Percentiles rank a stretch among this genome's conserved stretches.
Evolutionary conservation across 2,888 invertebrate species (phyloP).

Genomic region (Lasius fuliginosus): DNA sequence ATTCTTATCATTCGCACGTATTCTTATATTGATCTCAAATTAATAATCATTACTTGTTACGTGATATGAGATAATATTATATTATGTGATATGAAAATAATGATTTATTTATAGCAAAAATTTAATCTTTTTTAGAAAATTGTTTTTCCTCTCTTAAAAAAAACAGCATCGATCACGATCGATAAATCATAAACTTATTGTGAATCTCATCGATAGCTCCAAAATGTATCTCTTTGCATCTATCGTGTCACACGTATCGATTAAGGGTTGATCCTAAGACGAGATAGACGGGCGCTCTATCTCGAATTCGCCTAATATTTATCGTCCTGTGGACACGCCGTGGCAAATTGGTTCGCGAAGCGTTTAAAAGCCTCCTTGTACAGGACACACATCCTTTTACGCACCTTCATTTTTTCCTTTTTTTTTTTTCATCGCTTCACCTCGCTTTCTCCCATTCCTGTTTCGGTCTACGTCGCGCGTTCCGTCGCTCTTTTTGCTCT

Average conservation of each 20-base stretch:
- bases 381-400: constrained; percentile 61
- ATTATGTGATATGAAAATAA: background rate
- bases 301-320: constrained; percentile 76
- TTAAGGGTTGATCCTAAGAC: constrained; percentile 29
- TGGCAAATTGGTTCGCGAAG: constrained; percentile 81
- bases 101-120: background rate
- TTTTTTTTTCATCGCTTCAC: constrained; percentile 11
- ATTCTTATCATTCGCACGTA: background rate
- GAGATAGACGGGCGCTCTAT: constrained; percentile 13
- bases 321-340: constrained; percentile 77
- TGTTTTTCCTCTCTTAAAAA: background rate
- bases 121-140: background rate
- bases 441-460: constrained; percentile 50
- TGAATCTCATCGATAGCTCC: background rate
- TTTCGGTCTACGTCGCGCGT: constrained; percentile 31
- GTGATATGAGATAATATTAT: background rate
- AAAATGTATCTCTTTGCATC: constrained; percentile 1
- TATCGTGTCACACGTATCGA: constrained; percentile 10
- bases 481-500: constrained; percentile 67
- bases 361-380: constrained; percentile 75
- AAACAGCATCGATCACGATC: background rate
- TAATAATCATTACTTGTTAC: background rate
- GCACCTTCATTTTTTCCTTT: constrained; percentile 50
- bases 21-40: background rate
- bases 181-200: background rate